Base-by-base conservation (phyloP, 2,888 invertebrate genomes). In the Scaeva pyrastri region DNA sequence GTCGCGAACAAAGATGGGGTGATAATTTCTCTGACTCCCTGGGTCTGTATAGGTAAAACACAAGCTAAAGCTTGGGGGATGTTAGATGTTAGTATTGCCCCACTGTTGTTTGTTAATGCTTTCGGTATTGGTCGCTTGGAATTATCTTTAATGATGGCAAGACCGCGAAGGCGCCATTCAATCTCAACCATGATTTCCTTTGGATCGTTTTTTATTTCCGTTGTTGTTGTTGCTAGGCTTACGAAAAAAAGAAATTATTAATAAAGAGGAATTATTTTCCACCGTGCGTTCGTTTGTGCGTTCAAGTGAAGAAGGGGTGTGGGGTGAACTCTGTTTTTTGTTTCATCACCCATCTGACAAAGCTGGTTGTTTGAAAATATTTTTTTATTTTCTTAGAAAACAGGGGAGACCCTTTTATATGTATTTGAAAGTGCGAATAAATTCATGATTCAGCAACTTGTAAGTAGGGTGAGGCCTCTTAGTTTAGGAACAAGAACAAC, bases 141-240 rank as follows among this genome's bases (percentile, higher is more conserved):
- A 86, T 86, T 86, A 86, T 86, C 86, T 78, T 64, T 86, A 86
- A 86, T 86, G 86, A 82, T 82, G 82, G 82, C 78, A 82, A 78
- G 82, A 86, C 86, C 86, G 78, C 86, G 77, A 86, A 86, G 86
- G 86, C 86, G 82, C 77, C 82, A 86, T 82, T 82, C 86, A 82
- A 86, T 86, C 86, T 86, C 74, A 82, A 82, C 82, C 82, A 78
- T 70, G 82, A 71, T 82, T 82, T 86, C 82, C 77, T 78, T 74
- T 82, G 41, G 60, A 52, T 77, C 45, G 50, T 70, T 76, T 78
- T 82, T 52, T 62, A 50, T 71, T 55, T 68, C 21, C 21, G 8
- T 39, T 58, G 68, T 70, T 70, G 45, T 50, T 58, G 60, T 70
- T 41, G 41, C 10, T 39, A 16, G 60, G 19, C 43, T 52, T 52